Base-by-base conservation (phyloP, 1,140 invertebrate species). In the Trichonephila inaurata region DNA sequence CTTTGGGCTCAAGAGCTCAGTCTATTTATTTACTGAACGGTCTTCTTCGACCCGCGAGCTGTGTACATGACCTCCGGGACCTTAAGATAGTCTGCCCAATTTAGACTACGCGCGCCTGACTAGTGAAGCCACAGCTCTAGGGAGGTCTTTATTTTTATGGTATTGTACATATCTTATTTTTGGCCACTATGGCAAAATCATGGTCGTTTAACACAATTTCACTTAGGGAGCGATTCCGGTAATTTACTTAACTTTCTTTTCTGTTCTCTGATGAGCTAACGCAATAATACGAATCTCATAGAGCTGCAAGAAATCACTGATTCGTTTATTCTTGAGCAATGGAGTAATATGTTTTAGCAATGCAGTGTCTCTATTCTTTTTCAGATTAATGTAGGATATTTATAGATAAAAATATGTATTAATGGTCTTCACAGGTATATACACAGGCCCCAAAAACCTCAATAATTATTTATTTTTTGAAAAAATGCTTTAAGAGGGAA, bases 11-110 rank as follows among this genome's bases (percentile, higher is more conserved):
- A 72, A 92, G 91, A 92, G 83, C 83, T 92, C 64, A 61, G 62
- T 92, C 64, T 92, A 87, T 92, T 92, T 92, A 92, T 92, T 92
- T 92, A 87, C 83, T 61, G 64, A 92, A 58, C 82, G 44, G 77
- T 91, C 83, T 92, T 92, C 91, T 87, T 87, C 64, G 51, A 69
- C 91, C 91, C 58, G 58, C 51, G 64, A 72, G 64, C 33, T 91
- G 90, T 91, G 90, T 91, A 91, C 81, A 86, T 92, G 91, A 92
- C 91, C 83, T 82, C 66, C 64, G 83, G 83, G 81, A 87, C 21
- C 91, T 40, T 33, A 69, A 77, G 83, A 92, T 85, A 85, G 81
- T 64, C 81, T 66, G 81, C 90, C 82, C 62, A 91, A 91, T 91
- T 91, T 91, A 85, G 81, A 69, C 24, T 24, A 28, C 19, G 81